These are phyloP conservation scores for Chionoecetes opilio DNA, from an alignment of 1,140 invertebrate species.

Conservation along the genomic window DNA sequence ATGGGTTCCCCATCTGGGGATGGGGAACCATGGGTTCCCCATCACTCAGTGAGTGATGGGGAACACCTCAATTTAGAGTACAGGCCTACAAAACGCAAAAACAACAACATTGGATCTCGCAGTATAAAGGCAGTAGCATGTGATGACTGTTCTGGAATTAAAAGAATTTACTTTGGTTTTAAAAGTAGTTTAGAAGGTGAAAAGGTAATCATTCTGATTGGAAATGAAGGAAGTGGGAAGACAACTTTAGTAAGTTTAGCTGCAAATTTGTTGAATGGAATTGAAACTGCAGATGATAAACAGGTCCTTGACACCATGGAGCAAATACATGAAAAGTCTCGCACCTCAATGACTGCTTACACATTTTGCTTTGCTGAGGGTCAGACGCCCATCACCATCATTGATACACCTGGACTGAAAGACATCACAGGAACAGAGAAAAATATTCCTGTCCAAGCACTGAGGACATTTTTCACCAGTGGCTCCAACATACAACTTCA, in stretches of 20 bases:
- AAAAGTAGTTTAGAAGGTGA: neutral
- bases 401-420: slow-evolving; percentile 67
- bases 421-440: slow-evolving; percentile 59
- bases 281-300: slow-evolving; percentile 46
- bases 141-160: slow-evolving; percentile 48
- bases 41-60: no score
- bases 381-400: slow-evolving; percentile 39
- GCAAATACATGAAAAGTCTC: neutral
- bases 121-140: no score
- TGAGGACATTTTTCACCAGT: slow-evolving; percentile 57
- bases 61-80: no score
- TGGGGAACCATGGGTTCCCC: no score
- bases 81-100: no score
- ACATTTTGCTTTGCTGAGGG: slow-evolving; percentile 40
- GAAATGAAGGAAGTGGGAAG: slow-evolving; percentile 65
- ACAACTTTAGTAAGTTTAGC: slow-evolving; percentile 54
- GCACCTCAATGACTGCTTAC: slow-evolving; percentile 57
- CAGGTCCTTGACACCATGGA: neutral
- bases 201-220: slow-evolving; percentile 55
- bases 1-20: no score
- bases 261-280: slow-evolving; percentile 56
- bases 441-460: slow-evolving; percentile 50
- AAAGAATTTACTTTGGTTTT: slow-evolving; percentile 53
- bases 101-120: no score
- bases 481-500: slow-evolving; percentile 49